These are phyloP conservation scores for Drosophila punjabiensis DNA, from an alignment of 1,140 invertebrate genomes.

Conservation along the genomic window DNA sequence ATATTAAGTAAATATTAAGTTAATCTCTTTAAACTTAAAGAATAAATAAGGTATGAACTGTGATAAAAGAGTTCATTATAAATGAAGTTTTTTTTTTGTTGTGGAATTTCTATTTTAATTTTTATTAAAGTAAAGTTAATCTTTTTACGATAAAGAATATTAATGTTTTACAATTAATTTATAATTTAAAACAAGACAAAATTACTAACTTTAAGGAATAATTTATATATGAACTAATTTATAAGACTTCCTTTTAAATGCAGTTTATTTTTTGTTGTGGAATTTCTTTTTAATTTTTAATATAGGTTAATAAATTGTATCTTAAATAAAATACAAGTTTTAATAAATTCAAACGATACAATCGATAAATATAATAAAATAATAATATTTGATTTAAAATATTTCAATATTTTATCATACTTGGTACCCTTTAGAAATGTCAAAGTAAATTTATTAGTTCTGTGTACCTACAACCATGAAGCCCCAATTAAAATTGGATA, in stretches of 20 bases:
- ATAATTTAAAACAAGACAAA: neutral
- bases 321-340: neutral
- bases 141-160: neutral
- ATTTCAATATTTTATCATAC: neutral
- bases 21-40: too few relatives aligned
- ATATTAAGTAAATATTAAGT: too few relatives aligned
- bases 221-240: too few relatives aligned
- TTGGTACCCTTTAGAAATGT: neutral
- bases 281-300: neutral
- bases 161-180: neutral
- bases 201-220: too few relatives aligned
- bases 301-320: neutral
- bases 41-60: too few relatives aligned
- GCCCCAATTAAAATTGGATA: slow-evolving; percentile 27
- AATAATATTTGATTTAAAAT: neutral
- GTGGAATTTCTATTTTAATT: too few relatives aligned
- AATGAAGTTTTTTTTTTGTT: too few relatives aligned
- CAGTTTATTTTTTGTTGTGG: neutral
- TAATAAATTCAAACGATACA: neutral
- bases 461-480: neutral
- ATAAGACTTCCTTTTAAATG: neutral
- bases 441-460: neutral
- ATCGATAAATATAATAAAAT: neutral
- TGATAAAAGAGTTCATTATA: too few relatives aligned
- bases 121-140: too few relatives aligned